Conservation (phyloP, 2,888 invertebrate species). For the Mesorhabditis belari region DNA sequence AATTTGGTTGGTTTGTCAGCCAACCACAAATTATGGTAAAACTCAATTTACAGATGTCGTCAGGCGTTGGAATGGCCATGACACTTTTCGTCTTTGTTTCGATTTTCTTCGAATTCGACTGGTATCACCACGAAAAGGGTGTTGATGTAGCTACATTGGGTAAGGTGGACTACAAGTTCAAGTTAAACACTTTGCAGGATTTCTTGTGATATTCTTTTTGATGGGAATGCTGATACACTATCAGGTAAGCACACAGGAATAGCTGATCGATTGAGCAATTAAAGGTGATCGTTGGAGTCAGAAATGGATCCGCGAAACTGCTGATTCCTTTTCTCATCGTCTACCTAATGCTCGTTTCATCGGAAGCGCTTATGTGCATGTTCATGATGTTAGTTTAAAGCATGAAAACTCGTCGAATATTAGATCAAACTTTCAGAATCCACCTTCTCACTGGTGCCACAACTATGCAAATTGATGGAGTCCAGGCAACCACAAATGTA, state of each 20-base stretch:
- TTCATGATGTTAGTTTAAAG: not conserved
- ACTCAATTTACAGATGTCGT: slow-evolving; percentile 9
- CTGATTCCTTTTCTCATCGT: slow-evolving; percentile 46
- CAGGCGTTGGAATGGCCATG: slow-evolving; percentile 38
- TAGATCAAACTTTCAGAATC: not conserved
- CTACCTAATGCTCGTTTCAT: slow-evolving; percentile 26
- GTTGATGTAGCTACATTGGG: slow-evolving; percentile 40
- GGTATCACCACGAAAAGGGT: slow-evolving; percentile 42
- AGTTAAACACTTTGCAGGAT: slow-evolving; percentile 18
- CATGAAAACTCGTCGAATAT: not conserved
- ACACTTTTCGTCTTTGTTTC: slow-evolving; percentile 40
- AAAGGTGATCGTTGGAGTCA: slow-evolving; percentile 14
- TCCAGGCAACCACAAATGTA: not conserved
- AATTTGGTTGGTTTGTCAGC: not conserved
- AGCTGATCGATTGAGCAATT: not conserved
- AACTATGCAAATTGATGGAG: no score
- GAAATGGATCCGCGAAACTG: slow-evolving; percentile 17
- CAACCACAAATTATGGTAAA: not conserved
- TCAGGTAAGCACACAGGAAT: slow-evolving; percentile 16
- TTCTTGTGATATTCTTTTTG: slow-evolving; percentile 34
- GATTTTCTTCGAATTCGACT: slow-evolving; percentile 48
- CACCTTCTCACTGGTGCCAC: not conserved
- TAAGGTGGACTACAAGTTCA: slow-evolving; percentile 1
- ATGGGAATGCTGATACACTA: slow-evolving; percentile 39
- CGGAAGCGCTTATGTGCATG: not conserved